phyloP scores from a whole-genome alignment of 1,140 invertebrate species.

The Zaprionus lachaisei region DNA sequence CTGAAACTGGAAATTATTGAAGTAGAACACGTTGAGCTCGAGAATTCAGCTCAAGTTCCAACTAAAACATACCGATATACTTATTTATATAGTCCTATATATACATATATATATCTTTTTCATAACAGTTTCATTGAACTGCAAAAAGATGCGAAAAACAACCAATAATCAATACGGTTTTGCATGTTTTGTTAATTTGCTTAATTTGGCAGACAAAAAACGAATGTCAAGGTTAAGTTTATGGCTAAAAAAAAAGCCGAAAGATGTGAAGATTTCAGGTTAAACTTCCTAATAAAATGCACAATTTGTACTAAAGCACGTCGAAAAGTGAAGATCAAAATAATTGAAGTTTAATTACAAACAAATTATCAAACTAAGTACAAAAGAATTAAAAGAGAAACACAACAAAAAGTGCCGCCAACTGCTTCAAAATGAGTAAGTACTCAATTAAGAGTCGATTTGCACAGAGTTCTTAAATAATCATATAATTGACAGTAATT shows the following conservation, averaged over 20 bases:
- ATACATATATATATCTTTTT: slow-evolving; percentile 16
- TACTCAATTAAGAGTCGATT: slow-evolving; percentile 50
- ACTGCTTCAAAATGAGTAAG: slow-evolving; percentile 71
- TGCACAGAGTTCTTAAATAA: slow-evolving; percentile 28
- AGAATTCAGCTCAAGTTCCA: slow-evolving; percentile 64
- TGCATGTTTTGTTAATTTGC: slow-evolving; percentile 27
- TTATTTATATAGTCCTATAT: background rate
- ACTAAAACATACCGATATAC: background rate
- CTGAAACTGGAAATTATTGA: slow-evolving; percentile 49
- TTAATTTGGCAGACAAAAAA: slow-evolving; percentile 34
- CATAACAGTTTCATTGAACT: slow-evolving; percentile 17
- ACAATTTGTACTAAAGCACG: slow-evolving; percentile 39
- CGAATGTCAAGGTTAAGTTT: slow-evolving; percentile 78
- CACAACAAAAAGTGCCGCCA: slow-evolving; percentile 27
- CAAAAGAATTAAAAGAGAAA: slow-evolving; percentile 20
- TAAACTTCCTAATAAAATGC: slow-evolving; percentile 42
- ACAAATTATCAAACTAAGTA: slow-evolving; percentile 30
- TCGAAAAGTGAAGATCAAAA: slow-evolving; percentile 28
- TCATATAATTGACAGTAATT: slow-evolving; percentile 46
- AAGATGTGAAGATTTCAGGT: background rate
- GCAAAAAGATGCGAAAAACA: slow-evolving; percentile 2
- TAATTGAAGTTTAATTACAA: slow-evolving; percentile 30
- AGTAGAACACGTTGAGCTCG: slow-evolving; percentile 59
- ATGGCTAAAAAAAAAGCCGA: slow-evolving; percentile 19
- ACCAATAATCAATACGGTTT: slow-evolving; percentile 33